Base-by-base conservation (phyloP, 2,888 invertebrate species). In the Ametastegia equiseti region DNA sequence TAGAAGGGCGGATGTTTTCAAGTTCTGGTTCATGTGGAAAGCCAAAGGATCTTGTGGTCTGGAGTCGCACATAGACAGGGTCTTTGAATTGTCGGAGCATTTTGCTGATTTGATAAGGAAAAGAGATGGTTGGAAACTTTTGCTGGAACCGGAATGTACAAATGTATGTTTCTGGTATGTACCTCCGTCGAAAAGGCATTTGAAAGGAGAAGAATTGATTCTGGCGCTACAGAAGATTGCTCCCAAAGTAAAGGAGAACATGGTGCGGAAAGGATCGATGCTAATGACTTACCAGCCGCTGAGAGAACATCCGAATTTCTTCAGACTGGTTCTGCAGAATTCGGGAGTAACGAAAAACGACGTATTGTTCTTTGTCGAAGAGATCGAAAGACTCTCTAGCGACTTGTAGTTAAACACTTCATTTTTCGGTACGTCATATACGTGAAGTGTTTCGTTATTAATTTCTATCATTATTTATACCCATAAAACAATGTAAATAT, bases 21-120 rank as follows among this genome's bases (percentile, higher is more conserved):
- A 99, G 92, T 97, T 99, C 91, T 99, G 99, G 99, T 96, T 98
- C 89, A 98, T 98, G 97, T 99, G 99, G 99, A 97, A 98, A 89
- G 98, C 98, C 5, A 98, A 98, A 92, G 97, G 97, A 0, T 95
- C 95, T 0, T 92, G 92, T 67, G 97, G 97, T 0, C 93, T 97
- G 42, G 96, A 96, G 86, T 93, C 94, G 80, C 97, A 97, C 88
- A 94, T 97, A 33, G 95, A 97, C 85, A 94, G 94, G 82, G 93
- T 97, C 0, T 97, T 97, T 88, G 95, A 95, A 81, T 95, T 96
- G 88, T 94, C 97, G 0, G 93, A 93, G 83, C 96, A 94, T 89
- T 96, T 97, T 89, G 93, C 95, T 0, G 93, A 94, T 60, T 93
- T 94, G 81, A 94, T 97, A 36, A 93, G 93, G 78, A 92, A 94